phyloP scores from a whole-genome alignment of 2,888 invertebrate genomes.

The Sarcophaga subvicina region DNA sequence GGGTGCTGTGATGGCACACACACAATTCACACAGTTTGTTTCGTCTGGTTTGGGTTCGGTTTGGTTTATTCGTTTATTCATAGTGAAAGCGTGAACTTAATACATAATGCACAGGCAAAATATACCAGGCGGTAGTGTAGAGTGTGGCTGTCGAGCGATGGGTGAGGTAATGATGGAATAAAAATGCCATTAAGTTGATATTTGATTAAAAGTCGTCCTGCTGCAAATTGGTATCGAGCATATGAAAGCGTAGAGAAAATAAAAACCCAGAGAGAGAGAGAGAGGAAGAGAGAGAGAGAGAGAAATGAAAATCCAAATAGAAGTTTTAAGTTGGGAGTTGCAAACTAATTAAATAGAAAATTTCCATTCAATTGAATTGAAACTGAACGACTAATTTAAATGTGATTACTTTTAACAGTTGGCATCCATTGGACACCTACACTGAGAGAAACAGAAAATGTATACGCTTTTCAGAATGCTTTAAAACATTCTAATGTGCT shows the following conservation, averaged over 20 bases:
- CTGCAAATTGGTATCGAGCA: background rate
- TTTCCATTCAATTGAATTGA: slow-evolving; percentile 55
- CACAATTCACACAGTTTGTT: too few species aligned
- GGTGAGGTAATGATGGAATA: background rate
- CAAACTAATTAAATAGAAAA: slow-evolving; percentile 55
- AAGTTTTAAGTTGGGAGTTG: slow-evolving; percentile 29
- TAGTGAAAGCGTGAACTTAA: slow-evolving; percentile 31
- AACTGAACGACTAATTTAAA: slow-evolving; percentile 56
- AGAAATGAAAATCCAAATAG: background rate
- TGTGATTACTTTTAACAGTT: slow-evolving; percentile 43
- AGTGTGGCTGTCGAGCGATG: background rate
- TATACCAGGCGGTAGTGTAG: background rate
- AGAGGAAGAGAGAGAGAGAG: too few species aligned
- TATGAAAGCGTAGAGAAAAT: background rate
- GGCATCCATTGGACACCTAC: background rate
- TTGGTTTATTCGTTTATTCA: background rate
- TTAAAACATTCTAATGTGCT: too few species aligned
- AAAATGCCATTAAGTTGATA: slow-evolving; percentile 41
- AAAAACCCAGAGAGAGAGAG: background rate
- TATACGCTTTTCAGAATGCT: too few species aligned
- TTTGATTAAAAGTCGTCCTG: slow-evolving; percentile 41
- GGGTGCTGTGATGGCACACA: background rate
- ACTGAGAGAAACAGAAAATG: too few species aligned
- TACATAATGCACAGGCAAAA: slow-evolving; percentile 23
- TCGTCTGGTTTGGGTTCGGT: background rate